Percentiles rank a stretch among this genome's conserved stretches.
These are phyloP conservation scores for Gymnarchus niloticus DNA, from an alignment of 2,113 vertebrate species.

Conservation along the genomic window DNA sequence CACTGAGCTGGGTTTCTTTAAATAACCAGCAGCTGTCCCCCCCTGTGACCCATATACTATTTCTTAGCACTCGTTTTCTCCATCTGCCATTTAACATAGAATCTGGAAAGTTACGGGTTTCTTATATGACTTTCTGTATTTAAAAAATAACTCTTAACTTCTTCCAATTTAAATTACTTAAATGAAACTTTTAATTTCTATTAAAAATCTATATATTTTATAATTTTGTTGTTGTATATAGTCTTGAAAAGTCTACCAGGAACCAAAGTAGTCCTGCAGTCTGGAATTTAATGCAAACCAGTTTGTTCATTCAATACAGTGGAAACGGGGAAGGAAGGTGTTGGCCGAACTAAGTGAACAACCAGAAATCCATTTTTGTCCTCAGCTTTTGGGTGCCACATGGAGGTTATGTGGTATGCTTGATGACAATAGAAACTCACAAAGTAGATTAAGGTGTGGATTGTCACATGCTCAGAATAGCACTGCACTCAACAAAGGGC, in stretches of 20 bases:
- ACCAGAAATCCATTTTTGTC: neutral
- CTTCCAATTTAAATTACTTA: neutral
- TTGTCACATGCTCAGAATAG: slow-evolving; percentile 25
- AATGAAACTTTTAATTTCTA: neutral
- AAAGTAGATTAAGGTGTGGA: slow-evolving; percentile 52
- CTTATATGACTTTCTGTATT: neutral
- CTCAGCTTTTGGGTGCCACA: neutral
- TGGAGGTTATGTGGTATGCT: slow-evolving; percentile 30
- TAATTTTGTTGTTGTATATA: neutral
- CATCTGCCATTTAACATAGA: neutral
- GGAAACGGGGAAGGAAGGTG: neutral
- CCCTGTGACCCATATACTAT: neutral
- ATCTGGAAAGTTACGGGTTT: neutral
- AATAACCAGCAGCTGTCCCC: slow-evolving; percentile 55
- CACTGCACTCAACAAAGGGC: slow-evolving; percentile 23
- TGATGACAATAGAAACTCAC: slow-evolving; percentile 40
- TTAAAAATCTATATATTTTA: neutral
- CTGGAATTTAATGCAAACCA: neutral
- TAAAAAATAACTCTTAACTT: neutral
- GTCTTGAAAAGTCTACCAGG: neutral
- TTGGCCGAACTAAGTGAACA: neutral
- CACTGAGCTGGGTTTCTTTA: slow-evolving; percentile 40
- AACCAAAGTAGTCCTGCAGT: neutral
- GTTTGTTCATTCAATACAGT: neutral
- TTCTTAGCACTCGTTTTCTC: neutral